Base-by-base conservation (phyloP, 2,113 vertebrate species). In the Datnioides undecimradiatus region DNA sequence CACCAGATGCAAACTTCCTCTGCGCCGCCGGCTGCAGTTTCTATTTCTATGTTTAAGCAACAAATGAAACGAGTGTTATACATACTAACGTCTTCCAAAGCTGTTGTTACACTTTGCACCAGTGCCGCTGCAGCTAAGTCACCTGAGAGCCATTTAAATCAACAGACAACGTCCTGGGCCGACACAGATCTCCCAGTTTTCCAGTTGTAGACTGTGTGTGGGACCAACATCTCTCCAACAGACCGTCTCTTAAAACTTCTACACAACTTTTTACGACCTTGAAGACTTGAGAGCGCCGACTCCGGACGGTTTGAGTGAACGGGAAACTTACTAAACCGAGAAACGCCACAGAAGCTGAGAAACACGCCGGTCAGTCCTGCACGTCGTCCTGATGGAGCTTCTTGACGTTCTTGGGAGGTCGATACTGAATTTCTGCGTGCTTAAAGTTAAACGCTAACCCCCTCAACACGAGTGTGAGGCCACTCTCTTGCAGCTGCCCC, bases 361-460 rank as follows among this genome's bases (percentile, higher is more conserved):
- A 23, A 41, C 16, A 29, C 10, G 41, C 29, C 6, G 4, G 16
- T 36, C 7, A 13, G 13, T 17, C 25, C 40, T 48, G 40, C 1
- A 34, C 31, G 1, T 21, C 4, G 6, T 70, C 34, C 1, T 3
- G 21, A 14, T 45, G 1, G 1, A 59, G 45, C 6, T 13, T 36
- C 29, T 1, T 17, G 69, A 67, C 49, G 3, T 43, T 40, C 10
- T 46, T 48, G 34, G 12, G 80, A 63, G 64, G 31, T 45, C 16
- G 51, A 27, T 43, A 73, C 51, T 9, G 59, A 72, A 48, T 58
- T 49, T 68, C 45, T 66, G 5, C 41, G 3, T 4, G 3, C 27
- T 75, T 57, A 33, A 73, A 69, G 14, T 41, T 62, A 10, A 33
- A 76, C 45, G 48, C 12, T 3, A 29, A n/a, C n/a, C 31, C 19